A percentile compares a stretch with the other conserved stretches of the same genome.
These are phyloP conservation scores for Ormyrus pomaceus DNA, from an alignment of 2,888 invertebrate genomes.

Conservation along the genomic window DNA sequence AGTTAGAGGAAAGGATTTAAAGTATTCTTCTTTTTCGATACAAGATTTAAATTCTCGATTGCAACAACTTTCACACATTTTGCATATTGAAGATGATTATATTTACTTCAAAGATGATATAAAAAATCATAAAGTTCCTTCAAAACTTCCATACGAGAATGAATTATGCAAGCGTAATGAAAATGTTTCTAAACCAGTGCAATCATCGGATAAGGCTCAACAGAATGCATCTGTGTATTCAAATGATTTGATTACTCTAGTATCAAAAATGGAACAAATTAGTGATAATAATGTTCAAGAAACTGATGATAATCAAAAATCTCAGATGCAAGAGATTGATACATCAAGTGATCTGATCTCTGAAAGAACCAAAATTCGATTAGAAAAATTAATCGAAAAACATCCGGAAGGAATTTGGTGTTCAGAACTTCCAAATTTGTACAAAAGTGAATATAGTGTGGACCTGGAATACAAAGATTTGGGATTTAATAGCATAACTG, in stretches of 20 bases:
- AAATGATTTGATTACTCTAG: neutral
- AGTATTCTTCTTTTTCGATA: neutral
- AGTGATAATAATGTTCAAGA: neutral
- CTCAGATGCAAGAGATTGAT: neutral
- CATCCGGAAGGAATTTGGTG: conserved; percentile 71
- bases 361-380: conserved; percentile 61
- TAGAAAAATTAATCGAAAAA: conserved; percentile 66
- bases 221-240: neutral
- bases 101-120: conserved; percentile 48
- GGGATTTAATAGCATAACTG: conserved; percentile 69
- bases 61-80: conserved; percentile 55
- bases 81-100: conserved; percentile 49
- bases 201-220: neutral
- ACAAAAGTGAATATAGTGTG: conserved; percentile 64
- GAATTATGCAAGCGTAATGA: too few relatives aligned
- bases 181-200: too few relatives aligned
- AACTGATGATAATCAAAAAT: too few relatives aligned
- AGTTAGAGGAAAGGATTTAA: conserved; percentile 12
- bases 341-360: conserved; percentile 57
- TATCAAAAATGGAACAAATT: neutral
- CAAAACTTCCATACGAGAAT: too few relatives aligned
- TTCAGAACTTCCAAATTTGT: conserved; percentile 66
- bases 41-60: conserved; percentile 59
- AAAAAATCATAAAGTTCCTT: too few relatives aligned
- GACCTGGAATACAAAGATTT: conserved; percentile 65